Evolutionary conservation across 1,140 invertebrate genomes (phyloP), one percentile per base, ranked within the genome.

Genomic region (Aphaenogaster floridana): DNA sequence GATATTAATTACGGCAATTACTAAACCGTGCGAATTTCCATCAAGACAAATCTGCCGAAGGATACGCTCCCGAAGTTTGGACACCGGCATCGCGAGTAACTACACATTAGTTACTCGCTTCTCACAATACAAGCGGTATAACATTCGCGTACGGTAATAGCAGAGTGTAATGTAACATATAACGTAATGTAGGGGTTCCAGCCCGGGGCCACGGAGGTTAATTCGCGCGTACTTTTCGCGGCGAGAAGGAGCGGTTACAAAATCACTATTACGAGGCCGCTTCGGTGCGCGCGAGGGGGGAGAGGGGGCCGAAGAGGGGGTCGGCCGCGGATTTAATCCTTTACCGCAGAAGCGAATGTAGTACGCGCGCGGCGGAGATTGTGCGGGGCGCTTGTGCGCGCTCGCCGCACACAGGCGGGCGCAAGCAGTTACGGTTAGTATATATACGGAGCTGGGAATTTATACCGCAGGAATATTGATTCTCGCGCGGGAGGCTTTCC

Each of bases 391-490:
- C 28, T 42, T 66, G 64, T 36, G 36, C 42, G 69, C 69, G 61
- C 17, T 54, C 39, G 50, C 63, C 36, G 50, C 64, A 68, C 57
- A 86, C 28, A 69, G 50, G 39, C 45, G 48, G 21, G 15, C 36
- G 15, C 36, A 57, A 76, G 69, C 42, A 74, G 69, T 87, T 66
- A 63, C 72, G 52, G 61, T 80, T 48, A 68, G 64, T 52, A 74
- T 81, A 74, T 50, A 42, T 61, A 48, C 52, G 39, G 28, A 28
- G 54, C 42, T 45, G 57, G 69, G 81, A 77, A 83, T 57, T 68
- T 68, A 76, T 88, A 84, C 63, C 59, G 69, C 71, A 72, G 86
- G 63, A 77, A 87, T 90, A 90, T 90, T 90, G 89, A 90, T 90
- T 90, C 76, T 54, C 63, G 78, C 36, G 78, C 59, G 61, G 52